A percentile compares a stretch with the other conserved stretches of the same genome.
These are phyloP conservation scores for Plectrocnemia conspersa DNA, from an alignment of 1,140 invertebrate species.

Conservation along the genomic window DNA sequence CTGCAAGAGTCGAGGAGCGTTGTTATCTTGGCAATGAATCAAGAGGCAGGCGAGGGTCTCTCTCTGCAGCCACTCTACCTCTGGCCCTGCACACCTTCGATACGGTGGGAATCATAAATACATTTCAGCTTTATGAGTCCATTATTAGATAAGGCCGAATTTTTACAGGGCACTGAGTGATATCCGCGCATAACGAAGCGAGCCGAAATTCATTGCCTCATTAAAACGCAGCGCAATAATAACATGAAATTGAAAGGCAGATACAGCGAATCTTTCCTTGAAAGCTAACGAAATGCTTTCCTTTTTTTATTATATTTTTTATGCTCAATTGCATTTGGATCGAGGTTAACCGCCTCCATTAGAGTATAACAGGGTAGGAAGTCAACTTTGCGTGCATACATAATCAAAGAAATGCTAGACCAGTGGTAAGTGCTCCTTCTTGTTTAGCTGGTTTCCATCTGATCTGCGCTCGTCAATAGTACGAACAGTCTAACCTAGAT, in stretches of 20 bases:
- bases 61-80: neutral
- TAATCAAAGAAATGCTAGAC: neutral
- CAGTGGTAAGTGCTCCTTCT: conserved; percentile 4
- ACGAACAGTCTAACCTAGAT: neutral
- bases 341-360: neutral
- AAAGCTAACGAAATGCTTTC: neutral
- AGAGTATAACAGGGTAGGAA: conserved; percentile 1
- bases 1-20: conserved; percentile 14
- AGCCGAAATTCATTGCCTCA: conserved; percentile 14
- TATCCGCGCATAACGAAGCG: conserved; percentile 13
- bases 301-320: neutral
- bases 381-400: conserved; percentile 1
- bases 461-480: neutral
- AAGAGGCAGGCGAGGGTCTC: neutral
- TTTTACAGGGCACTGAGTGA: conserved; percentile 8
- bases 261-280: neutral
- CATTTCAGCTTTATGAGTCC: conserved; percentile 16
- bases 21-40: conserved; percentile 22
- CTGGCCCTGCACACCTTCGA: conserved; percentile 10
- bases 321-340: neutral
- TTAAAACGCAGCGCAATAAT: conserved; percentile 5
- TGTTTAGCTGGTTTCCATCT: conserved; percentile 4
- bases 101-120: conserved; percentile 14
- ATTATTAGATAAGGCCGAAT: conserved; percentile 18
- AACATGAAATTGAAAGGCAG: neutral